Evolutionary conservation across 2,113 vertebrate genomes (phyloP).

Genomic region (Perca fluviatilis): DNA sequence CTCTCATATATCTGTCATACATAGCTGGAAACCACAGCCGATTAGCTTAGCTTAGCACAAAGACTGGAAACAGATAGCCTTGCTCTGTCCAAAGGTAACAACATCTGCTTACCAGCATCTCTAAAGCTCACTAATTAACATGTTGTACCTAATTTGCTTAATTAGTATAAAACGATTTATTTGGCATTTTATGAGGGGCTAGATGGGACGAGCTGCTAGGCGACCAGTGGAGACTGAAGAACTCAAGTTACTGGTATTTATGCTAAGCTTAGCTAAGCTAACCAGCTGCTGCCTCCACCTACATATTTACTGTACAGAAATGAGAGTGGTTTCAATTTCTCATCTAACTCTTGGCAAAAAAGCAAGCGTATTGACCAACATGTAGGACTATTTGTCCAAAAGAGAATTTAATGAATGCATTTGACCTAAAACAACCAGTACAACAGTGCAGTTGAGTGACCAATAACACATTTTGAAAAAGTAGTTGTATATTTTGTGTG

Average conservation of each 20-base stretch:
- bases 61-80: background rate
- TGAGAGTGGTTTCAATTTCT: background rate
- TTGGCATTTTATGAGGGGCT: background rate
- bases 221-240: too few species aligned
- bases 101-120: too few species aligned
- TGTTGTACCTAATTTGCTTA: background rate
- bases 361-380: background rate
- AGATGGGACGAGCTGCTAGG: background rate
- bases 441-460: background rate
- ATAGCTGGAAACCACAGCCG: background rate
- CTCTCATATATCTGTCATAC: background rate
- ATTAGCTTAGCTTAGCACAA: constrained; percentile 1
- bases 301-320: background rate
- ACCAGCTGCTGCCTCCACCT: background rate
- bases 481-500: background rate
- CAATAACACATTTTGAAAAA: background rate
- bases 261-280: constrained; percentile 20
- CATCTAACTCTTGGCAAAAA: background rate
- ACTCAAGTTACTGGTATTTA: background rate
- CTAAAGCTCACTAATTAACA: background rate
- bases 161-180: background rate
- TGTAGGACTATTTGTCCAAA: background rate
- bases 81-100: background rate
- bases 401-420: background rate
- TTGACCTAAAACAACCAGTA: background rate